phyloP scores from a whole-genome alignment of 37 sponge, comb jelly and placozoan genomes.

The Aplysina aerophoba region DNA sequence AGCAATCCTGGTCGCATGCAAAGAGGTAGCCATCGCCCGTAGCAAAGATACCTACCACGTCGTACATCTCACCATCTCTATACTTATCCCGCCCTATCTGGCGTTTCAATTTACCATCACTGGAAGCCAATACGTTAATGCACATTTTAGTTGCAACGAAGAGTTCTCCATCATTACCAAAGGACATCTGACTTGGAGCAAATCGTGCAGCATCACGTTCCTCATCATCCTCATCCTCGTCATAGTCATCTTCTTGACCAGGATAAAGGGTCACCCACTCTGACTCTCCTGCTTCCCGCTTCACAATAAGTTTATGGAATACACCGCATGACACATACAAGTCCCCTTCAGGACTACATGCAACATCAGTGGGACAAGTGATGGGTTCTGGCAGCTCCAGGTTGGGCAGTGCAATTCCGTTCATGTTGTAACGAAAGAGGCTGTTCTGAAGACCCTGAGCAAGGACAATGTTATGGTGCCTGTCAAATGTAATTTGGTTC shows the following conservation, averaged over 20 bases:
- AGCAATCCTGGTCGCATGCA: not conserved
- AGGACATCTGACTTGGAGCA: not conserved
- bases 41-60: constrained; percentile 12
- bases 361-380: not conserved
- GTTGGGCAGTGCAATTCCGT: not conserved
- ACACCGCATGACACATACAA: not conserved
- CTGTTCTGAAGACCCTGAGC: not conserved
- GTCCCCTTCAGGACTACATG: not conserved
- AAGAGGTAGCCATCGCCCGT: constrained; percentile 27
- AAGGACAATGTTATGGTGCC: not conserved
- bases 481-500: constrained; percentile 15
- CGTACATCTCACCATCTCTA: not conserved
- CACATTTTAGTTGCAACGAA: constrained; percentile 2
- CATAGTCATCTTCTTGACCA: not conserved
- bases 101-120: not conserved
- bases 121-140: constrained; percentile 3
- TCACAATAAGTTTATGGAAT: not conserved
- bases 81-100: not conserved
- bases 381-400: not conserved
- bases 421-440: constrained; percentile 19
- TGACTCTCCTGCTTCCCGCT: not conserved
- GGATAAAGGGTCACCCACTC: constrained; percentile 21
- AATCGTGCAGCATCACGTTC: not conserved
- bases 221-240: not conserved
- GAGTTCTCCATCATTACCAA: constrained; percentile 5